These are phyloP conservation scores for Catocala sponsa DNA, from an alignment of 2,888 invertebrate genomes.

Conservation along the genomic window DNA sequence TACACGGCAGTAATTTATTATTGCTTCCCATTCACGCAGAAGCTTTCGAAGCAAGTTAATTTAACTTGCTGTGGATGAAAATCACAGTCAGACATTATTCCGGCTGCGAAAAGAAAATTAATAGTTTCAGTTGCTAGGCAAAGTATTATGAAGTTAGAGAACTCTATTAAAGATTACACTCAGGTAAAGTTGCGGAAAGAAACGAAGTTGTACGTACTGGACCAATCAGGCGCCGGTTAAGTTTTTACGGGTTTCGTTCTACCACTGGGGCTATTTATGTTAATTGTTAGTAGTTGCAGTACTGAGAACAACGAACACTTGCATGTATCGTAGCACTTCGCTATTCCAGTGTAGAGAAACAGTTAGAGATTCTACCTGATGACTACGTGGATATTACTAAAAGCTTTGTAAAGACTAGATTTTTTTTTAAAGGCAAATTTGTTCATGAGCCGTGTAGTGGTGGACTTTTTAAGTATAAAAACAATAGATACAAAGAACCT, in stretches of 20 bases:
- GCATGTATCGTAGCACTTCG: no score
- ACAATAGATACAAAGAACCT: no score
- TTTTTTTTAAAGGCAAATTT: no score
- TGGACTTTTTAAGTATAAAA: no score
- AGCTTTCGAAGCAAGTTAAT: constrained; percentile 52
- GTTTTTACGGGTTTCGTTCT: constrained; percentile 26
- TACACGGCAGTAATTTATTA: constrained; percentile 23
- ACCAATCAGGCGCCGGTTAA: constrained; percentile 47
- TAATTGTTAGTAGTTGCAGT: constrained; percentile 17
- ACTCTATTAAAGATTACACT: constrained; percentile 71
- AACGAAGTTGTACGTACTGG: constrained; percentile 44
- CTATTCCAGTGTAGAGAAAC: no score
- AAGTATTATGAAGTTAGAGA: constrained; percentile 69
- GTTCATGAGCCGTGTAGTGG: no score
- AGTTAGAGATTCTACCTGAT: no score
- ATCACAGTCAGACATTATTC: constrained; percentile 64
- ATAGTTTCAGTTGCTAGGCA: constrained; percentile 66
- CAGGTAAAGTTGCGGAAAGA: constrained; percentile 51
- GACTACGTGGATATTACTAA: no score
- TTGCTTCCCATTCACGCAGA: constrained; percentile 30
- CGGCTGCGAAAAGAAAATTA: constrained; percentile 70
- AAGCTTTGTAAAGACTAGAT: no score
- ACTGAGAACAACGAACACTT: no score
- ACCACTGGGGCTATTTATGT: constrained; percentile 33
- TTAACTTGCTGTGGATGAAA: constrained; percentile 48